Base-by-base conservation (phyloP, 2,797 vertebrate genomes). In the Setipinna tenuifilis region DNA sequence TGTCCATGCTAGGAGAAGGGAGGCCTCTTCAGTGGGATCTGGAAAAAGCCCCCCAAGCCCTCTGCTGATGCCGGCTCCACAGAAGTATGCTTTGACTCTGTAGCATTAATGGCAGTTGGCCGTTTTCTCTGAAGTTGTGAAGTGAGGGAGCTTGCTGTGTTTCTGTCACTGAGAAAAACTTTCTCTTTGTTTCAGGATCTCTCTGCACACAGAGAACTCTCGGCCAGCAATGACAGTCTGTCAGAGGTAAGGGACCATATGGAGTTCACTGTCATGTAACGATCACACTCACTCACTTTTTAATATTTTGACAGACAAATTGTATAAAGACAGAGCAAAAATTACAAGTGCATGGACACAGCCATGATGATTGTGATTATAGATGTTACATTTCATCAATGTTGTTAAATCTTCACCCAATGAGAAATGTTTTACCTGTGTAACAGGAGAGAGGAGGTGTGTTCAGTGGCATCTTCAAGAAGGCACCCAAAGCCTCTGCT, bases 381-480 rank as follows among this genome's bases (percentile, higher is more conserved):
- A 3, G 12, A 14, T 68, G 62, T 31, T 68, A 41, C 35, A 25
- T 68, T 68, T 28, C 6, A 23, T 68, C 9, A 25, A 11, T 23
- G 10, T 65, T 65, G 23, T 25, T 6, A 65, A 65, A 65, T n/a
- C 58, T 59, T 59, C 19, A 54, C 10, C 6, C 50, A 19, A 19
- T 65, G 61, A 9, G 12, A 21, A 25, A 62, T 21, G 9, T 23
- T 12, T 28, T 75, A 14, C n/a, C 23, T 2, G n/a, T 23, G 7
- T 48, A 92, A 91, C 90, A 90, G 83, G 91, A 90, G 57, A 83
- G 62, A 61, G 90, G 86, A 0, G 87, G 90, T 65, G 83, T 92
- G 84, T 93, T 93, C 84, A 71, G 91, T 31, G 91, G 88, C 85
- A 86, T 93, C 35, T 88, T 91, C 65, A 92, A 54, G 68, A 93